Conservation (phyloP, 1,140 invertebrate genomes). For the Ceratitis capitata region DNA sequence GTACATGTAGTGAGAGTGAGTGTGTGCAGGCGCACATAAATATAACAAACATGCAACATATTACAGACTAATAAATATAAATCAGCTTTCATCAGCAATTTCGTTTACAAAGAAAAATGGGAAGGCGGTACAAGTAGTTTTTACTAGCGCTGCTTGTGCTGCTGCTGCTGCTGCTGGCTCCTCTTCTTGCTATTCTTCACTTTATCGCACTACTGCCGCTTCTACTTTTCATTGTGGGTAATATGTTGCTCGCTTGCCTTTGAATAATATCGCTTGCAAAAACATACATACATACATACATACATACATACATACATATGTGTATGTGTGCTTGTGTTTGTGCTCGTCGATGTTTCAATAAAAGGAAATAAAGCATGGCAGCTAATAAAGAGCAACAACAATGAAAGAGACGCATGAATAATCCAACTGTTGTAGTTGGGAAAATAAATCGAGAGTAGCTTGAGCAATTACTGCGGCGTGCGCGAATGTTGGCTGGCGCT, state of each 20-base stretch:
- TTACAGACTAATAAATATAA: slow-evolving; percentile 39
- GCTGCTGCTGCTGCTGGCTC: neutral
- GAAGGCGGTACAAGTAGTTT: slow-evolving; percentile 27
- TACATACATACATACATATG: neutral
- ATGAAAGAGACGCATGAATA: neutral
- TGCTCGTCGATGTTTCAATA: neutral
- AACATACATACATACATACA: too few relatives aligned
- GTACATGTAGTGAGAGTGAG: neutral
- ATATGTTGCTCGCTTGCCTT: neutral
- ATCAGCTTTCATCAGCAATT: slow-evolving; percentile 39
- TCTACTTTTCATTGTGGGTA: neutral
- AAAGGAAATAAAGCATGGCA: slow-evolving; percentile 14
- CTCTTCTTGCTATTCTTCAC: neutral
- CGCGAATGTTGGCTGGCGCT: neutral
- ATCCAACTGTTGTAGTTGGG: neutral
- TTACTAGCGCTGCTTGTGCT: neutral
- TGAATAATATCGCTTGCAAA: too few relatives aligned
- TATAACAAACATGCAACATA: slow-evolving; percentile 32
- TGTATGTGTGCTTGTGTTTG: neutral
- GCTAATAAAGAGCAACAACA: neutral
- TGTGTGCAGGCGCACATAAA: slow-evolving; percentile 3
- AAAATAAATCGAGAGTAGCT: slow-evolving; percentile 33
- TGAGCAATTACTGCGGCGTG: slow-evolving; percentile 27
- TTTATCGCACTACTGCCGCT: neutral
- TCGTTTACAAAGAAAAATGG: neutral